Evolutionary conservation across 1,140 invertebrate species (phyloP).

Genomic region (Oreohelix idahoensis): DNA sequence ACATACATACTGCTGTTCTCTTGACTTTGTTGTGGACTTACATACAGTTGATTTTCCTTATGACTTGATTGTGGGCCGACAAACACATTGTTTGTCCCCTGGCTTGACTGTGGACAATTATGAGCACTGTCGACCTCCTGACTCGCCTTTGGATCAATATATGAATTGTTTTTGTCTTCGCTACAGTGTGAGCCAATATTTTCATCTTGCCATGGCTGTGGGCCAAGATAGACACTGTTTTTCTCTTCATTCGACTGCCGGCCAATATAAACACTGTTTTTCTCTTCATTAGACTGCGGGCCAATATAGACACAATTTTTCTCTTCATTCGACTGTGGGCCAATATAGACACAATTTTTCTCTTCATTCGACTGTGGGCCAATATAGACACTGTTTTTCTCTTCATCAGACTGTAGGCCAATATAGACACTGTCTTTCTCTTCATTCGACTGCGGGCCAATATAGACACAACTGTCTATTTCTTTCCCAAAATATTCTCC

Average conservation of each 20-base stretch:
- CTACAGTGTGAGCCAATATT: no score
- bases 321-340: no score
- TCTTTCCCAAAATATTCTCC: no score
- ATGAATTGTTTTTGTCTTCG: no score
- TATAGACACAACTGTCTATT: not conserved
- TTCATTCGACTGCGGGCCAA: not conserved
- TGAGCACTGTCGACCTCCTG: not conserved
- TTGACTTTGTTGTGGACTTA: not conserved
- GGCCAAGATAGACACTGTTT: no score
- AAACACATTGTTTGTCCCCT: not conserved
- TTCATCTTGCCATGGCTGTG: no score
- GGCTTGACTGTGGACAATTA: not conserved
- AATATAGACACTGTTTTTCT: not conserved
- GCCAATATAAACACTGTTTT: no score
- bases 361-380: no score
- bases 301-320: no score
- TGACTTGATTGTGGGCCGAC: not conserved
- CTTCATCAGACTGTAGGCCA: not conserved
- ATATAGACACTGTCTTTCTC: not conserved
- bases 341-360: no score
- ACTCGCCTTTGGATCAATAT: not conserved
- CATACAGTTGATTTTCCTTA: not conserved
- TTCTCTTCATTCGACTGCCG: no score
- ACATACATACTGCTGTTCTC: not conserved
- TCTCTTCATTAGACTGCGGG: no score